A percentile compares a stretch with the other conserved stretches of the same genome.
Conservation (phyloP, 2,888 invertebrate genomes). For the Troides oblongomaculatus region DNA sequence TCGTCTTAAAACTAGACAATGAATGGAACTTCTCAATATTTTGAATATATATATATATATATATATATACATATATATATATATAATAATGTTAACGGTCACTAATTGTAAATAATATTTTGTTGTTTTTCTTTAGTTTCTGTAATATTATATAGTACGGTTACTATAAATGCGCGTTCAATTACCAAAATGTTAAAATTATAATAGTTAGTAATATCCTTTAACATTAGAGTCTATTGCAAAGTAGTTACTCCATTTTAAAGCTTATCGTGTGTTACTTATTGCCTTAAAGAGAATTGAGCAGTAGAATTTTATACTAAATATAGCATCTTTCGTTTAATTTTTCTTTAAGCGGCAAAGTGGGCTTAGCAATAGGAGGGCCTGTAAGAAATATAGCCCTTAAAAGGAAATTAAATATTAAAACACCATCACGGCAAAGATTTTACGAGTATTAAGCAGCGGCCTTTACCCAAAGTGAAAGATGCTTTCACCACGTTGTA, state of each 20-base stretch:
- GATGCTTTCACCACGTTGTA: slow-evolving; percentile 44
- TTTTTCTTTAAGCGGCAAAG: slow-evolving; percentile 45
- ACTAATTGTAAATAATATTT: too few species aligned
- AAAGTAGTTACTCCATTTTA: background rate
- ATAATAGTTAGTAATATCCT: background rate
- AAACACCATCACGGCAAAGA: slow-evolving; percentile 65
- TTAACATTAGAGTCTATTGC: background rate
- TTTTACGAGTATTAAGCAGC: slow-evolving; percentile 65
- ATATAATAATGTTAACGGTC: too few species aligned
- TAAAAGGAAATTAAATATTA: slow-evolving; percentile 74
- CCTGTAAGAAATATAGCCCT: slow-evolving; percentile 47
- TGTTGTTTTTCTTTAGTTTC: too few species aligned
- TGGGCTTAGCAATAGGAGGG: slow-evolving; percentile 44
- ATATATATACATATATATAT: too few species aligned
- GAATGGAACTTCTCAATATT: too few species aligned
- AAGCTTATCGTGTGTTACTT: background rate
- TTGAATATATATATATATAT: too few species aligned
- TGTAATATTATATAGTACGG: too few species aligned
- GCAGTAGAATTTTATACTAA: slow-evolving; percentile 33
- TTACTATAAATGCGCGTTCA: too few species aligned
- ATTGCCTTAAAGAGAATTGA: too few species aligned
- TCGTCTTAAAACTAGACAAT: too few species aligned
- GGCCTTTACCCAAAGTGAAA: slow-evolving; percentile 51
- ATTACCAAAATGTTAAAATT: too few species aligned
- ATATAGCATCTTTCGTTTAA: slow-evolving; percentile 37